These are phyloP conservation scores for Chamaetylas fuelleborni DNA, from an alignment of 2,113 vertebrate species.

Conservation along the genomic window DNA sequence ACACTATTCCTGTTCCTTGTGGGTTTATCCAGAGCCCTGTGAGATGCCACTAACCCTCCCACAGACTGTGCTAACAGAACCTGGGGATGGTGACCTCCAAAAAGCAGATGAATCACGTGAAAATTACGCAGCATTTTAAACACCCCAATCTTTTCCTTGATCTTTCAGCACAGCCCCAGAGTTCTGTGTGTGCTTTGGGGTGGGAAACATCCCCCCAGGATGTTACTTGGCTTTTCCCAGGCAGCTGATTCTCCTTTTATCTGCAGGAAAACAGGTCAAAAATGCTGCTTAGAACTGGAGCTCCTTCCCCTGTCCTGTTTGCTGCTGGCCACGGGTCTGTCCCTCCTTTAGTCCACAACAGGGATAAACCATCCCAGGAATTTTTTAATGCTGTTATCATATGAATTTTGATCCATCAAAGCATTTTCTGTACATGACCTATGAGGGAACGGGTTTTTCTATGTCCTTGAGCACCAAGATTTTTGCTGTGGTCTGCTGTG, in stretches of 20 bases:
- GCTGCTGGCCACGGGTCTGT: background rate
- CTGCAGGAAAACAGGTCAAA: background rate
- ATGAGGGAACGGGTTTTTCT: background rate
- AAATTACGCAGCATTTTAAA: background rate
- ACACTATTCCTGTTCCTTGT: accelerated
- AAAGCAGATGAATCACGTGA: background rate
- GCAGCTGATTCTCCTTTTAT: background rate
- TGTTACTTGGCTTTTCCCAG: background rate
- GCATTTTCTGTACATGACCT: background rate
- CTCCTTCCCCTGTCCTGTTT: accelerated
- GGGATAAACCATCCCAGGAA: background rate
- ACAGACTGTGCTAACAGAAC: background rate
- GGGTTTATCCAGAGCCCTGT: background rate
- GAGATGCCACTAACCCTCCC: background rate
- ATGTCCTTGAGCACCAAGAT: background rate
- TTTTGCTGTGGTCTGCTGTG: background rate
- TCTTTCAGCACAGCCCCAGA: background rate
- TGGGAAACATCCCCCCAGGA: background rate
- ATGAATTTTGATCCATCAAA: background rate
- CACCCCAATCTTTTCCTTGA: background rate
- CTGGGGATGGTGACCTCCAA: background rate
- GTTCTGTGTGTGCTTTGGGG: background rate
- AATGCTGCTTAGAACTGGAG: background rate
- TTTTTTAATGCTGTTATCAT: background rate
- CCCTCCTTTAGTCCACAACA: background rate